Base-by-base conservation (phyloP, 2,113 vertebrate species). In the Candoia aspera region DNA sequence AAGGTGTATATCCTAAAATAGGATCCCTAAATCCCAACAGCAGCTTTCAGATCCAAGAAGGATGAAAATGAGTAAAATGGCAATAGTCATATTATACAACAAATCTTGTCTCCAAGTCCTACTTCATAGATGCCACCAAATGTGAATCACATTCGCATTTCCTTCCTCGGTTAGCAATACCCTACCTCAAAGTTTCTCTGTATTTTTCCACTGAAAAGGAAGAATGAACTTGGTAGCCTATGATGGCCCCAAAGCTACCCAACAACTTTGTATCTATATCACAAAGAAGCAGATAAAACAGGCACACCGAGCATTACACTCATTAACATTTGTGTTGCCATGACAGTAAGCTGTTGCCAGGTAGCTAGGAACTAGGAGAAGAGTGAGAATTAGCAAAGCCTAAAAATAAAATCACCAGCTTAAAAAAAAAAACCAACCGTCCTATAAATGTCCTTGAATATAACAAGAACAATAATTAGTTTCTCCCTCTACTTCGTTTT, bases 311-410 rank as follows among this genome's bases (percentile, higher is more conserved):
- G 96, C 93, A 87, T 95, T 93, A 89, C 91, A 59, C 96, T 96
- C 96, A 95, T 97, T 97, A 96, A 95, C 92, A 59, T 91, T 0
- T 93, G 8, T 88, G 97, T 98, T 98, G 97, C 97, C 97, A 98
- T 97, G 97, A 97, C 97, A 95, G 98, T 96, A 94, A 93, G 95
- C 97, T 97, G 98, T 98, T 98, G 98, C 98, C 98, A 98, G 97
- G 98, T 98, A 98, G 97, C 97, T 73, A 2, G 90, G 91, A 96
- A 97, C 94, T 87, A 93, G 94, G 95, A 94, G 97, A 95, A 97
- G 97, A 92, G 96, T 96, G 96, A 97, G 96, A 97, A 97, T 97
- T 95, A 97, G 96, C 96, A 96, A 97, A 96, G 97, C 97, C 98
- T 98, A 98, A 98, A 98, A 98, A 98, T 98, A 98, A 98, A 98